Evolutionary conservation across 2,113 vertebrate genomes (phyloP).

Genomic region (Carettochelys insculpta): DNA sequence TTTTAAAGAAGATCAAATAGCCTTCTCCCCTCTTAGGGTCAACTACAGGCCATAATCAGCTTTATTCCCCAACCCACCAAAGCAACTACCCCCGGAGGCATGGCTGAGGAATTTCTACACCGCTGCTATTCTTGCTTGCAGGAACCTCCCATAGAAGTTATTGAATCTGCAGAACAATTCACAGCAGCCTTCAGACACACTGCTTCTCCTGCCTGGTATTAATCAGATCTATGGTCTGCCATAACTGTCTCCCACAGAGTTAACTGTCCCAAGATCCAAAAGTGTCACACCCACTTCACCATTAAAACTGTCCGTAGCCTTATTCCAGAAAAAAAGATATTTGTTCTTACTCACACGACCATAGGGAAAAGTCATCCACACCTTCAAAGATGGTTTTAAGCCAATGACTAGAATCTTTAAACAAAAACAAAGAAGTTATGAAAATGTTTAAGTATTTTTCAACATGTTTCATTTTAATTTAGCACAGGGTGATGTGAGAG

Average conservation of each 20-base stretch:
- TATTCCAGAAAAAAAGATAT: not conserved
- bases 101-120: not conserved
- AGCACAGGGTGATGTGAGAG: not conserved
- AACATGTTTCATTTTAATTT: not conserved
- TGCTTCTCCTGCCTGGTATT: not conserved
- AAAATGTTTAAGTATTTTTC: not conserved
- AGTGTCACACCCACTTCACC: accelerated
- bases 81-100: not conserved
- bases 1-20: not conserved
- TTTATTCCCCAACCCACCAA: accelerated
- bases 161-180: not conserved
- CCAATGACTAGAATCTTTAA: constrained; percentile 95
- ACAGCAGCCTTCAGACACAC: not conserved
- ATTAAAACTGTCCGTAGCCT: not conserved
- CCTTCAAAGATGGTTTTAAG: constrained; percentile 94
- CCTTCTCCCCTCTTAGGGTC: not conserved
- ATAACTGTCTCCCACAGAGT: not conserved
- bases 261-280: accelerated
- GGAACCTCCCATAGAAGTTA: not conserved
- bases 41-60: accelerated
- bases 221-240: not conserved
- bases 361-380: constrained; percentile 98
- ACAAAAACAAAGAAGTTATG: constrained; percentile 4
- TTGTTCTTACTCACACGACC: constrained; percentile 83
- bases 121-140: not conserved